Conservation (phyloP, 2,888 invertebrate genomes). For the Netelia melanura region DNA sequence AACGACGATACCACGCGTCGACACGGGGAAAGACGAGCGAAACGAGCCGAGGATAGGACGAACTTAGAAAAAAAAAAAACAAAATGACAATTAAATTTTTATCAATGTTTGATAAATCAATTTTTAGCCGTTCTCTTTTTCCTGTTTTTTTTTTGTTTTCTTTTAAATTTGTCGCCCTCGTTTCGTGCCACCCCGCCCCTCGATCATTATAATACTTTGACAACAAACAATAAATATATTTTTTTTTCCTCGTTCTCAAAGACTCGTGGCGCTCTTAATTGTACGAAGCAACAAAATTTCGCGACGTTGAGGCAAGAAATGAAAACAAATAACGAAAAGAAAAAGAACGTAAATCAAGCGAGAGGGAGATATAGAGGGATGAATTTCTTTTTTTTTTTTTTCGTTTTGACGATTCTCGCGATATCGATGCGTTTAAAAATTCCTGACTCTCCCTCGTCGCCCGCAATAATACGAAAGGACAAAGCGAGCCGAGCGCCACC, state of each 20-base stretch:
- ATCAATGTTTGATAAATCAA: conserved; percentile 76
- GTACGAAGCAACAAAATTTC: conserved; percentile 1
- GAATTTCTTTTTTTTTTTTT: conserved; percentile 13
- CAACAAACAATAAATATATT: background rate
- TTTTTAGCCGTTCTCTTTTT: conserved; percentile 66
- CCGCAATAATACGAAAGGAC: conserved; percentile 43
- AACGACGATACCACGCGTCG: conserved; percentile 20
- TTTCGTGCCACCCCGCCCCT: background rate
- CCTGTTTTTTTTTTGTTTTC: conserved; percentile 26
- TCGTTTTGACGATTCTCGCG: conserved; percentile 23
- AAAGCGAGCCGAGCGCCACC: conserved; percentile 33
- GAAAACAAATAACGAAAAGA: conserved; percentile 4
- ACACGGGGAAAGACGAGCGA: background rate
- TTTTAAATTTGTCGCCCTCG: conserved; percentile 20
- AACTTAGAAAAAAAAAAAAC: conserved; percentile 34
- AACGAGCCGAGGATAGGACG: background rate
- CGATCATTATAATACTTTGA: background rate
- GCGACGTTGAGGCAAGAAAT: conserved; percentile 24
- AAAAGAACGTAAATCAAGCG: background rate
- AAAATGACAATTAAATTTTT: conserved; percentile 76
- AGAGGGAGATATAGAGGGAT: background rate
- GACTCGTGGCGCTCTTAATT: background rate
- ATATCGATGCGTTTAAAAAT: conserved; percentile 44
- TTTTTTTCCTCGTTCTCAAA: no score
- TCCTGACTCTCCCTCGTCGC: background rate